Percentiles rank a stretch among this genome's conserved stretches.
Evolutionary conservation across 1,140 invertebrate genomes (phyloP).

Genomic region (Drosophila lowei): DNA sequence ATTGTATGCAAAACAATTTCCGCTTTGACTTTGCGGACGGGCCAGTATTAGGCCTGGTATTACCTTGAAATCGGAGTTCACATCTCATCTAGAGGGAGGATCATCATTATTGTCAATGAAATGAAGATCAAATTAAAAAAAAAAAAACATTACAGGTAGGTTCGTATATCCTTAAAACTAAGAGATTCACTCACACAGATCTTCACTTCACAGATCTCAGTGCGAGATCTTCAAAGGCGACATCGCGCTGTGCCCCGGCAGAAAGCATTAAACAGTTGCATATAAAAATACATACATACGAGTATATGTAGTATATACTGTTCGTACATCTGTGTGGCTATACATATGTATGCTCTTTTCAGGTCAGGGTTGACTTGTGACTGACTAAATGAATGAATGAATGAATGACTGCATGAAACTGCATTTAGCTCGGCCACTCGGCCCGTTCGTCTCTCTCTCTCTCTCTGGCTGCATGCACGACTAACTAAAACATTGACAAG

Average conservation of each 20-base stretch:
- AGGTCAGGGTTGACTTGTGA: slow-evolving; percentile 83
- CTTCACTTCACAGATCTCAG: too few species aligned
- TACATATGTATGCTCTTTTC: slow-evolving; percentile 58
- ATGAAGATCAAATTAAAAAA: too few species aligned
- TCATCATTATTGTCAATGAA: too few species aligned
- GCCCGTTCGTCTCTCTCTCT: slow-evolving; percentile 33
- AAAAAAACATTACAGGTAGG: too few species aligned
- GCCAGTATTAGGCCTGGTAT: too few species aligned
- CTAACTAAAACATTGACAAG: slow-evolving; percentile 79
- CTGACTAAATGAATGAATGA: slow-evolving; percentile 81
- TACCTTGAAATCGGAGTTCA: too few species aligned
- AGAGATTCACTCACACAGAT: too few species aligned
- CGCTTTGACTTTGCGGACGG: slow-evolving; percentile 11
- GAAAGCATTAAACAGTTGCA: slow-evolving; percentile 32
- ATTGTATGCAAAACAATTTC: slow-evolving; percentile 55
- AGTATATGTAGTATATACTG: neutral
- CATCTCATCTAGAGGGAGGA: too few species aligned
- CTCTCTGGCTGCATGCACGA: slow-evolving; percentile 52
- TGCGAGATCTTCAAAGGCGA: too few species aligned
- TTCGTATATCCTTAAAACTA: too few species aligned
- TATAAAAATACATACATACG: slow-evolving; percentile 38
- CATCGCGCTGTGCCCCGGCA: too few species aligned
- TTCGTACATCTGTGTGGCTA: slow-evolving; percentile 5
- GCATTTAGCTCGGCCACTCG: slow-evolving; percentile 45
- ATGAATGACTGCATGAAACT: slow-evolving; percentile 74